Evolutionary conservation across 2,888 invertebrate genomes (phyloP).

Genomic region (Morpho deidamia): DNA sequence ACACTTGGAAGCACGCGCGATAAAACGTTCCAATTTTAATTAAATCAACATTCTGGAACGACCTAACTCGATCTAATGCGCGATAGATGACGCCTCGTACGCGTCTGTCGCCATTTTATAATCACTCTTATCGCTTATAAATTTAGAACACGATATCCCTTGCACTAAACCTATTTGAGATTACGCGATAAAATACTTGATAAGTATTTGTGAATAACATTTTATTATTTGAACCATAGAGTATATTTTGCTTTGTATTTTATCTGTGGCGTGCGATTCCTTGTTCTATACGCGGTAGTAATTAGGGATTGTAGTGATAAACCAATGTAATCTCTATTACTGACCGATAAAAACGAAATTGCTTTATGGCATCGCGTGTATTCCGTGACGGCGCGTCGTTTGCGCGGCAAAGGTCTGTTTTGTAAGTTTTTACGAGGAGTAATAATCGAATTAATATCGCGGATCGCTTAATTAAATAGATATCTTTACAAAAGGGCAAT

Average conservation of each 20-base stretch:
- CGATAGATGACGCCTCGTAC: constrained; percentile 33
- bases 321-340: constrained; percentile 70
- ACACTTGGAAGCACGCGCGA: constrained; percentile 60
- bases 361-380: constrained; percentile 48
- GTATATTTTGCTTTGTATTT: constrained; percentile 34
- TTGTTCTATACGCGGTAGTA: constrained; percentile 46
- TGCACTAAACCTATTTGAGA: constrained; percentile 17
- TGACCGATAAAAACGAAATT: constrained; percentile 65
- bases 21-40: constrained; percentile 64
- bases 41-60: constrained; percentile 68
- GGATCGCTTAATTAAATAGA: constrained; percentile 74
- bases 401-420: constrained; percentile 55
- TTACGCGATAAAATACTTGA: constrained; percentile 29
- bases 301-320: constrained; percentile 61
- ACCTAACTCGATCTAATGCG: constrained; percentile 40
- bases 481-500: constrained; percentile 42
- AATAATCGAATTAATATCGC: constrained; percentile 74
- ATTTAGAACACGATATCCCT: constrained; percentile 24
- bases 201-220: constrained; percentile 13
- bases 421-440: constrained; percentile 66
- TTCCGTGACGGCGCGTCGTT: constrained; percentile 58
- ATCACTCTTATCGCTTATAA: constrained; percentile 23
- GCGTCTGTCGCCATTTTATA: constrained; percentile 15
- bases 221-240: constrained; percentile 33
- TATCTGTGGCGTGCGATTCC: constrained; percentile 46